Percentiles rank a stretch among this genome's conserved stretches.
Evolutionary conservation across 2,888 invertebrate genomes (phyloP).

Genomic region (Pollenia griseotomentosa): DNA sequence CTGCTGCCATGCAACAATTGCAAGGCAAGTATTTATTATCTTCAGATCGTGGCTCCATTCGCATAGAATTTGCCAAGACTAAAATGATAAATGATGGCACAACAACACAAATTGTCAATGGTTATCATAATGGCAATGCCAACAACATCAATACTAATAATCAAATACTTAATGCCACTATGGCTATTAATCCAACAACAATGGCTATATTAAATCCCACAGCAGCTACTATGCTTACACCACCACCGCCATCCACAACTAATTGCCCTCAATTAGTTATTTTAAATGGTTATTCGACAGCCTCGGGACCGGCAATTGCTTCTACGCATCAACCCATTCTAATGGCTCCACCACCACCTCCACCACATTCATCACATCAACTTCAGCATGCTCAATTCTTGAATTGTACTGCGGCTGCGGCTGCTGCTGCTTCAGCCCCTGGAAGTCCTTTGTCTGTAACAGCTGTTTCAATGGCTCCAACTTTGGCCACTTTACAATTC

Average conservation of each 20-base stretch:
- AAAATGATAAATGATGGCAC: constrained; percentile 93
- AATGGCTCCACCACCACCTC: constrained; percentile 63
- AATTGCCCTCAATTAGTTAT: constrained; percentile 77
- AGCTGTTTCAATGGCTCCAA: constrained; percentile 55
- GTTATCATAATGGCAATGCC: constrained; percentile 52
- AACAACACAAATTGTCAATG: constrained; percentile 71
- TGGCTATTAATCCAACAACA: constrained; percentile 66
- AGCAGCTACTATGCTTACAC: constrained; percentile 57
- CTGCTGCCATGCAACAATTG: constrained; percentile 95
- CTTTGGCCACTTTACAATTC: constrained; percentile 60
- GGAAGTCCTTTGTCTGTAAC: constrained; percentile 51
- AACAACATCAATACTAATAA: constrained; percentile 70
- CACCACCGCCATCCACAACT: constrained; percentile 52
- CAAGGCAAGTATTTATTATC: constrained; percentile 98
- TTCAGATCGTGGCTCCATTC: constrained; percentile 98
- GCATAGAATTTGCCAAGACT: constrained; percentile 99
- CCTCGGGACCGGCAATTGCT: background rate
- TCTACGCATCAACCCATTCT: constrained; percentile 67
- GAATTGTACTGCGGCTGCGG: constrained; percentile 67
- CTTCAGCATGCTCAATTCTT: constrained; percentile 58
- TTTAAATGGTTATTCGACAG: constrained; percentile 76
- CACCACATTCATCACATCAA: constrained; percentile 47
- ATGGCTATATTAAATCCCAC: constrained; percentile 68
- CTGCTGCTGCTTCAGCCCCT: constrained; percentile 69
- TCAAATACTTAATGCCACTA: constrained; percentile 62